These are phyloP conservation scores for Limnothrissa miodon DNA, from an alignment of 2,113 vertebrate species.

Conservation along the genomic window DNA sequence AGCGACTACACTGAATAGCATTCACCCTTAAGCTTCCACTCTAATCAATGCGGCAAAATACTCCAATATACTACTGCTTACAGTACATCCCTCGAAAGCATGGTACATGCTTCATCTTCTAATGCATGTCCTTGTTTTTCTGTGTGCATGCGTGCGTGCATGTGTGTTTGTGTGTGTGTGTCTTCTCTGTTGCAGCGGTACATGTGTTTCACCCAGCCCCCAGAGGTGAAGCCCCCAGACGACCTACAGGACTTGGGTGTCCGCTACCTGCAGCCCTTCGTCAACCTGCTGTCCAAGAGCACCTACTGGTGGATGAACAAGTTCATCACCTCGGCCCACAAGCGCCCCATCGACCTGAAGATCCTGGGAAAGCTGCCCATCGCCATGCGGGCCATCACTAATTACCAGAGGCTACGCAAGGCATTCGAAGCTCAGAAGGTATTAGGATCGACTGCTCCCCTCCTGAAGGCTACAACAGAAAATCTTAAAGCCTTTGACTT, in stretches of 20 bases:
- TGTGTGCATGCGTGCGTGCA: too few species aligned
- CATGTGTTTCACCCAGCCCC: slow-evolving; percentile 86
- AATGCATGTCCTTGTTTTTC: neutral
- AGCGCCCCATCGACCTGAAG: slow-evolving; percentile 91
- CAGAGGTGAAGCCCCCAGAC: slow-evolving; percentile 92
- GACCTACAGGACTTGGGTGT: slow-evolving; percentile 97
- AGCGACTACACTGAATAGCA: neutral
- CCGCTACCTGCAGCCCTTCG: slow-evolving; percentile 92
- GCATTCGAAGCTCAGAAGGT: slow-evolving; percentile 89
- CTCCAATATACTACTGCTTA: neutral
- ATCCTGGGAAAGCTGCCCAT: slow-evolving; percentile 96
- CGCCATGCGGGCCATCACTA: slow-evolving; percentile 93
- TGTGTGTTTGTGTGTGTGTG: slow-evolving; percentile 13
- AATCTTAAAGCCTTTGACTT: neutral
- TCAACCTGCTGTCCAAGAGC: slow-evolving; percentile 95
- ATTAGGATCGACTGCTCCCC: neutral
- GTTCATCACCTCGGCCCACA: slow-evolving; percentile 94
- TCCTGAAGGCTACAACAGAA: neutral
- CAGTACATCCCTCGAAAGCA: neutral
- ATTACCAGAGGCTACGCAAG: slow-evolving; percentile 82
- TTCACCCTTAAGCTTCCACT: neutral
- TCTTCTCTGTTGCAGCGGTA: slow-evolving; percentile 77
- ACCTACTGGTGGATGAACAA: slow-evolving; percentile 99
- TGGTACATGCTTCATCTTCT: neutral
- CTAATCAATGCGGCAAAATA: neutral